Conservation (phyloP, 2,113 vertebrate species). For the Triplophysa tibetana region DNA sequence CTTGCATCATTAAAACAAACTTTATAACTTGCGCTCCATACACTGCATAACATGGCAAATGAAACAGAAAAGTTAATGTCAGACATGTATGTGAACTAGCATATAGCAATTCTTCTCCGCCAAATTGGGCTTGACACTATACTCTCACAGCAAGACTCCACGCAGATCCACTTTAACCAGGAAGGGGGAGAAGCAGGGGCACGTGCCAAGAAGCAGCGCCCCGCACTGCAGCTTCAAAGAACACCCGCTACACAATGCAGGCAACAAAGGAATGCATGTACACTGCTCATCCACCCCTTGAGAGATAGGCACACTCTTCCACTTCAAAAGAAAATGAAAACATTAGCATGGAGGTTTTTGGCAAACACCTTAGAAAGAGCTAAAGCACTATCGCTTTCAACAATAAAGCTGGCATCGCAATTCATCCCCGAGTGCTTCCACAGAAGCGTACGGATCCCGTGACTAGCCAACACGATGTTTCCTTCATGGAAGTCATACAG, state of each 20-base stretch:
- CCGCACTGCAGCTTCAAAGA: conserved; percentile 25
- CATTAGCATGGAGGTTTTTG: conserved; percentile 24
- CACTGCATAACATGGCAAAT: no score
- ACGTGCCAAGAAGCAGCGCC: conserved; percentile 57
- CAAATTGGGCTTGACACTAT: no score
- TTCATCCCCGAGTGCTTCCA: conserved; percentile 10
- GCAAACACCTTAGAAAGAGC: conserved; percentile 3
- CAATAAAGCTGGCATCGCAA: conserved; percentile 6
- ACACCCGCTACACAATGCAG: conserved; percentile 54
- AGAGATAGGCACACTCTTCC: conserved; percentile 54
- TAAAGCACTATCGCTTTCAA: conserved; percentile 5
- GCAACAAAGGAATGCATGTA: conserved; percentile 40
- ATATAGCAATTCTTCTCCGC: no score
- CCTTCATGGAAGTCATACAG: background rate
- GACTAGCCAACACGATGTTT: background rate
- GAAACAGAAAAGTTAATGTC: no score
- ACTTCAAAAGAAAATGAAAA: conserved; percentile 52
- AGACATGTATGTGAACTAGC: no score
- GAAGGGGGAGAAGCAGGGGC: conserved; percentile 51
- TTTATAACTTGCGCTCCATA: no score
- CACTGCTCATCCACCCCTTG: conserved; percentile 41
- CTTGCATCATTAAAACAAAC: no score
- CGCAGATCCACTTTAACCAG: conserved; percentile 62
- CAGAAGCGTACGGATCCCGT: background rate
- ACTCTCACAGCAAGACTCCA: conserved; percentile 34